Evolutionary conservation across 2,888 invertebrate genomes (phyloP), one percentile per base, ranked within the genome.

Genomic region (Ormyrus labotus): DNA sequence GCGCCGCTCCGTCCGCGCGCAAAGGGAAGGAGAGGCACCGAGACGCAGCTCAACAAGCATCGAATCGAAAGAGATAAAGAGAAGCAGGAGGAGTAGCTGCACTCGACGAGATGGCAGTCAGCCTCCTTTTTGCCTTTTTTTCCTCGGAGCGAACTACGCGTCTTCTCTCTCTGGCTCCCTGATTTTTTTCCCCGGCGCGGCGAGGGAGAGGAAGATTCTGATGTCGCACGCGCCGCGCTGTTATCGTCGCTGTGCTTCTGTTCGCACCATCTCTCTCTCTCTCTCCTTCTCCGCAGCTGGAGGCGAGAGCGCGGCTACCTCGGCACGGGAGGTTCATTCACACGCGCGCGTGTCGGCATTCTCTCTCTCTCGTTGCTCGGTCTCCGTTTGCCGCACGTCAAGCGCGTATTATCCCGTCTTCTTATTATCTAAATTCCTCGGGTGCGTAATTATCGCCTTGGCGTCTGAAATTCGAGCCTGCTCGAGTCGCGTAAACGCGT

Each of bases 1-100:
- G 47, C 57, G 8, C 13, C 10, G 7, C 57, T 51, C 10, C 65
- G 60, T 70, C 80, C 83, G 82, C 82, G 84, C 61, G 72, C 68
- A 83, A 81, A 82, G 48, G 47, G 64, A 47, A 61, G 64, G 34
- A 60, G 55, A 53, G 61, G 60, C 63, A 6, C 65, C 55, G 34
- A 13, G 63, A 5, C 57, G 19, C 19, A n/a, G 34, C 11, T 55
- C 19, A 58, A 69, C 69, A 69, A 57, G 69, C 65, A 65, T 65
- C 65, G 13, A n/a, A 57, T 13, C 2, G 53, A 53, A 57, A 53
- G 10, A 51, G 50, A 63, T 63, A 55, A 55, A 53, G n/a, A n/a
- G 11, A 50, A 11, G 34, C 34, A 11, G 58, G 13, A n/a, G 19
- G 45, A 47, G 45, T 55, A n/a, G 55, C 53, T 34, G 34, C 34